Percentiles rank a stretch among this genome's conserved stretches.
Evolutionary conservation across 1,140 invertebrate genomes (phyloP).

Genomic region (Papilio glaucus): DNA sequence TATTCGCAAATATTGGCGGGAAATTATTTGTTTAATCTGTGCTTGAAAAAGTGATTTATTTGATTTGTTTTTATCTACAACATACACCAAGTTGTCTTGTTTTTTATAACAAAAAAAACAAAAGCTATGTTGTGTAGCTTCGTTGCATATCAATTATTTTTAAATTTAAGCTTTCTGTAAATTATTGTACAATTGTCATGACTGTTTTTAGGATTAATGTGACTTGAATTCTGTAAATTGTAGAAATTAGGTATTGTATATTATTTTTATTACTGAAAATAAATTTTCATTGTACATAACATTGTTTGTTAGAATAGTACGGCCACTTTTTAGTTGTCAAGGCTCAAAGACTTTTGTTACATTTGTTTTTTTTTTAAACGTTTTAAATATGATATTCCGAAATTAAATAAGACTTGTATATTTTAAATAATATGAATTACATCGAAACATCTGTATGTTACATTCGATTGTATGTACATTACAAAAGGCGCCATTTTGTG

Average conservation of each 20-base stretch:
- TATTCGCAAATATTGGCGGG: neutral
- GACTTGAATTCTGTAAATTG: conserved; percentile 68
- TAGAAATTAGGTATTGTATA: conserved; percentile 69
- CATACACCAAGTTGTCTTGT: conserved; percentile 5
- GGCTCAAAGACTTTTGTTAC: conserved; percentile 59
- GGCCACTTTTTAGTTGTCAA: conserved; percentile 49
- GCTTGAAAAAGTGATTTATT: conserved; percentile 41
- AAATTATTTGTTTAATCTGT: conserved; percentile 11
- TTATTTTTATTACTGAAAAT: conserved; percentile 67
- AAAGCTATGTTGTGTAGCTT: conserved; percentile 72
- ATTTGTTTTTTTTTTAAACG: conserved; percentile 42
- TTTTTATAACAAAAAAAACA: conserved; percentile 41
- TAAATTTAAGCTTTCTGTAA: conserved; percentile 76
- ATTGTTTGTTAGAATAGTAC: conserved; percentile 52
- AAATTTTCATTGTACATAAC: conserved; percentile 75
- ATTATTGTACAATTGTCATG: conserved; percentile 78
- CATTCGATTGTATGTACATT: conserved; percentile 28
- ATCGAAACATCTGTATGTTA: conserved; percentile 45
- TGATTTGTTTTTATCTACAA: conserved; percentile 1
- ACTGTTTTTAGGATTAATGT: conserved; percentile 69
- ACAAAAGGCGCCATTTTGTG: conserved; percentile 19
- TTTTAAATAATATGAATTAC: conserved; percentile 40
- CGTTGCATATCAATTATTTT: conserved; percentile 79
- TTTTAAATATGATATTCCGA: conserved; percentile 40
- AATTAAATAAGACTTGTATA: conserved; percentile 36